Conservation (phyloP, 2,797 vertebrate species). For the Manis pentadactyla region DNA sequence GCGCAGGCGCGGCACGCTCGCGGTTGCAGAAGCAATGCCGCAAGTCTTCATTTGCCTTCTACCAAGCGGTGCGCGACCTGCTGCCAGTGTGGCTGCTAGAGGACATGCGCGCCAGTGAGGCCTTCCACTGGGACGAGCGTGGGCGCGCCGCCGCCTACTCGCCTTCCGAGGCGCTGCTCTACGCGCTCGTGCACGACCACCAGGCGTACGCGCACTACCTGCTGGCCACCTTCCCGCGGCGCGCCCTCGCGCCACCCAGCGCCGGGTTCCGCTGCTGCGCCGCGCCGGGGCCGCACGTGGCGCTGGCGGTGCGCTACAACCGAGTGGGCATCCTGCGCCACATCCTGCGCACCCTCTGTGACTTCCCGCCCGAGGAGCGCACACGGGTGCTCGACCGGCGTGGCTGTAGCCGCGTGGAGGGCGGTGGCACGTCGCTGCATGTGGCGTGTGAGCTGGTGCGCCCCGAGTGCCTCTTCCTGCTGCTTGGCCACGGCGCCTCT, state of each 20-base stretch:
- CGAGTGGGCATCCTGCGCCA: slow-evolving; percentile 90
- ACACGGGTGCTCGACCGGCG: slow-evolving; percentile 88
- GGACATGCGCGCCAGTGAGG: slow-evolving; percentile 96
- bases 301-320: slow-evolving; percentile 94
- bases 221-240: slow-evolving; percentile 89
- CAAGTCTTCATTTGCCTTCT: slow-evolving; percentile 94
- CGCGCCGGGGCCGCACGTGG: slow-evolving; percentile 90
- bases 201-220: slow-evolving; percentile 93
- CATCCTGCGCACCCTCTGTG: slow-evolving; percentile 89
- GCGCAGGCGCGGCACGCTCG: slow-evolving; percentile 88
- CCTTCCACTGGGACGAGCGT: slow-evolving; percentile 95
- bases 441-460: slow-evolving; percentile 92
- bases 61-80: slow-evolving; percentile 94
- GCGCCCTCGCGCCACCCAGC: slow-evolving; percentile 90
- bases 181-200: slow-evolving; percentile 96
- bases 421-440: slow-evolving; percentile 92
- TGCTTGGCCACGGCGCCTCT: slow-evolving; percentile 92
- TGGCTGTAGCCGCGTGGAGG: slow-evolving; percentile 91
- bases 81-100: slow-evolving; percentile 95
- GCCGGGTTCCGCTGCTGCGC: slow-evolving; percentile 93
- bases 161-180: slow-evolving; percentile 94
- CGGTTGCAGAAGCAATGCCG: slow-evolving; percentile 92
- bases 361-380: slow-evolving; percentile 79
- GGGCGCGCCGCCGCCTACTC: slow-evolving; percentile 92
- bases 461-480: slow-evolving; percentile 91